phyloP scores from a whole-genome alignment of 2,797 vertebrate species.

The Stomatorhinus walkeri region DNA sequence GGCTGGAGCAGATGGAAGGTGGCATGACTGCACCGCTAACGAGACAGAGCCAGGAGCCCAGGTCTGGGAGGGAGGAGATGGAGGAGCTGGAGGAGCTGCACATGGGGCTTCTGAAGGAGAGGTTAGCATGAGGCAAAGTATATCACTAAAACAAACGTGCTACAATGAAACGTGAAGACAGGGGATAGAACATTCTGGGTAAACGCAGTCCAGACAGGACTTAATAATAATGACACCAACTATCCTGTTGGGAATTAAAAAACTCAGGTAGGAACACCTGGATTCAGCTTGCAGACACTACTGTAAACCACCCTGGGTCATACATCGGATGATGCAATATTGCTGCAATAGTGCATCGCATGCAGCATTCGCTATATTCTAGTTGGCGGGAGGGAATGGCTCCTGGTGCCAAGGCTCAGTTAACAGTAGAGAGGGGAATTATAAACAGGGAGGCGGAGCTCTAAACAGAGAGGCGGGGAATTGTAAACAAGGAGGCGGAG shows the following conservation, averaged over 20 bases:
- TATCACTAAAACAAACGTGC: not conserved
- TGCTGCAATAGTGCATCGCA: not conserved
- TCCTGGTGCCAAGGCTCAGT: not conserved
- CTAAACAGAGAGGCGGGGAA: not conserved
- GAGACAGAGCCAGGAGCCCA: conserved; percentile 66
- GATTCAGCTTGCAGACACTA: not conserved
- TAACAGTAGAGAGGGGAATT: not conserved
- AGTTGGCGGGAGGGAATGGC: not conserved
- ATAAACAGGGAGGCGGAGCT: not conserved
- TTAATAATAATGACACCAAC: not conserved
- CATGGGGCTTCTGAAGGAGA: conserved; percentile 73
- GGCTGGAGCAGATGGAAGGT: conserved; percentile 79
- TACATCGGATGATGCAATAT: not conserved
- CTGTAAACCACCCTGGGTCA: not conserved
- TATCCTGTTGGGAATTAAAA: not conserved
- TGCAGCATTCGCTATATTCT: not conserved
- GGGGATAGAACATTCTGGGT: not conserved
- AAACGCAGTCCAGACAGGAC: not conserved
- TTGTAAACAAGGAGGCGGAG: not conserved
- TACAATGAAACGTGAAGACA: not conserved
- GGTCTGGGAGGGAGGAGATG: conserved; percentile 72
- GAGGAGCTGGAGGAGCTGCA: conserved; percentile 79
- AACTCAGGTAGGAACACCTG: not conserved
- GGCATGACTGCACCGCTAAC: conserved; percentile 68
- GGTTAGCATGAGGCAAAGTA: conserved; percentile 52